Evolutionary conservation across 2,888 invertebrate species (phyloP).

Genomic region (Diplolepis rosae): DNA sequence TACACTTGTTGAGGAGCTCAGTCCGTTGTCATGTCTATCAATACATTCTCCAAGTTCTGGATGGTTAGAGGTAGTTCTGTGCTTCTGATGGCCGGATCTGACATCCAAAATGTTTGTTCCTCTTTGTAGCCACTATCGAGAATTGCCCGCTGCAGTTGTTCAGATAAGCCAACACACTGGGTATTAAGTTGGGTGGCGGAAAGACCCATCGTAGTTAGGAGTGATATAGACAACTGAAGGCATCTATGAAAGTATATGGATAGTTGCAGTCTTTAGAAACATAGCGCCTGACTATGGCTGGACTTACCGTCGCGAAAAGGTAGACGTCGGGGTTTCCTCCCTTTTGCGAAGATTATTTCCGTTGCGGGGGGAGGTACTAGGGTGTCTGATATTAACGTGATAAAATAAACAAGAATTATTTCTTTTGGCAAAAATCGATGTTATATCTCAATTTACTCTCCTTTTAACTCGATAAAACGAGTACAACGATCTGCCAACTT

Average conservation of each 20-base stretch:
- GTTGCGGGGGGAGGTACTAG: slow-evolving; percentile 36
- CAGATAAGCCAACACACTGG: slow-evolving; percentile 39
- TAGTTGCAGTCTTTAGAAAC: slow-evolving; percentile 42
- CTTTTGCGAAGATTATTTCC: slow-evolving; percentile 41
- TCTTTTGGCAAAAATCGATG: no score
- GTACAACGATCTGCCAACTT: no score
- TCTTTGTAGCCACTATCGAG: slow-evolving; percentile 39
- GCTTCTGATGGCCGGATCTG: slow-evolving; percentile 36
- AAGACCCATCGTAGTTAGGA: slow-evolving; percentile 40
- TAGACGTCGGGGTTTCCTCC: slow-evolving; percentile 47
- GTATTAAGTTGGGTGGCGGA: slow-evolving; percentile 44
- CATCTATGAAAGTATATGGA: slow-evolving; percentile 41
- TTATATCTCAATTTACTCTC: no score
- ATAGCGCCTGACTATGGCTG: slow-evolving; percentile 39
- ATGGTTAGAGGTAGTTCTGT: slow-evolving; percentile 36
- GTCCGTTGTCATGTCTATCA: slow-evolving; percentile 42
- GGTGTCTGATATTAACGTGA: no score
- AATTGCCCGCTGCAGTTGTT: slow-evolving; percentile 37
- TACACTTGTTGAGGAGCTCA: slow-evolving; percentile 40
- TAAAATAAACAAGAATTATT: no score
- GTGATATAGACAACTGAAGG: slow-evolving; percentile 42
- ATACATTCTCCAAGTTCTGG: slow-evolving; percentile 18
- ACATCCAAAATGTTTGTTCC: slow-evolving; percentile 42
- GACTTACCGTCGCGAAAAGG: slow-evolving; percentile 42
- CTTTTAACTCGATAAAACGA: no score